These are phyloP conservation scores for Drosophila mayri DNA, from an alignment of 1,140 invertebrate species.

Conservation along the genomic window DNA sequence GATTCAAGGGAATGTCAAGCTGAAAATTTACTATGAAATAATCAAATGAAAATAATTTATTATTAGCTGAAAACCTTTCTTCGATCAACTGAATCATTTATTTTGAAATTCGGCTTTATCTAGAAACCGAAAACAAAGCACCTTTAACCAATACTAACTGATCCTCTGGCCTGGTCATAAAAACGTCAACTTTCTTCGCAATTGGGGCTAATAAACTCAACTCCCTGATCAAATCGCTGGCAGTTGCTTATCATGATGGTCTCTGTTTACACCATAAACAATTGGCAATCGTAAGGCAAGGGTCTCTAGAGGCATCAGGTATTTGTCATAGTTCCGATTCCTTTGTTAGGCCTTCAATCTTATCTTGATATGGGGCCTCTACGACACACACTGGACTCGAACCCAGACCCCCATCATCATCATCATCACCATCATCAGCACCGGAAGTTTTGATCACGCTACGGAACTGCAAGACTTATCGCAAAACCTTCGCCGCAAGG, in stretches of 20 bases:
- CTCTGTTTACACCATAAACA: too few species aligned
- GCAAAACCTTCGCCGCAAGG: slow-evolving; percentile 16
- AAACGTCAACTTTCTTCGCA: slow-evolving; percentile 9
- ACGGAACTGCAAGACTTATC: slow-evolving; percentile 65
- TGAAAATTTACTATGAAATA: neutral
- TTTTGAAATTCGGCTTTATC: slow-evolving; percentile 1
- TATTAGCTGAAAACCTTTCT: neutral
- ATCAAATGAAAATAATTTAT: too few species aligned
- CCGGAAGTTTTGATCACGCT: slow-evolving; percentile 60
- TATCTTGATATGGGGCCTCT: slow-evolving; percentile 63
- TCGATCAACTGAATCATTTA: neutral
- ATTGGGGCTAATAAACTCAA: slow-evolving; percentile 6
- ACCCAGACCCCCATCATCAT: slow-evolving; percentile 16
- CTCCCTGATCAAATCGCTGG: neutral
- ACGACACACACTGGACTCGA: slow-evolving; percentile 65
- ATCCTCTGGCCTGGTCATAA: neutral
- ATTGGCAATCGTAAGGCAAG: too few species aligned
- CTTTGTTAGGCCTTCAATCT: slow-evolving; percentile 62
- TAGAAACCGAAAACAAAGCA: slow-evolving; percentile 8
- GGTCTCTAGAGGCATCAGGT: neutral
- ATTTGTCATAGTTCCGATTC: slow-evolving; percentile 43
- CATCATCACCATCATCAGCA: slow-evolving; percentile 41
- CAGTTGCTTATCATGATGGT: neutral
- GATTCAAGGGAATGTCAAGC: neutral
- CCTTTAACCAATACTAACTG: neutral